Evolutionary conservation across 2,797 vertebrate species (phyloP), one percentile per base, ranked within the genome.

Genomic region (Chelidonichthys spinosus): DNA sequence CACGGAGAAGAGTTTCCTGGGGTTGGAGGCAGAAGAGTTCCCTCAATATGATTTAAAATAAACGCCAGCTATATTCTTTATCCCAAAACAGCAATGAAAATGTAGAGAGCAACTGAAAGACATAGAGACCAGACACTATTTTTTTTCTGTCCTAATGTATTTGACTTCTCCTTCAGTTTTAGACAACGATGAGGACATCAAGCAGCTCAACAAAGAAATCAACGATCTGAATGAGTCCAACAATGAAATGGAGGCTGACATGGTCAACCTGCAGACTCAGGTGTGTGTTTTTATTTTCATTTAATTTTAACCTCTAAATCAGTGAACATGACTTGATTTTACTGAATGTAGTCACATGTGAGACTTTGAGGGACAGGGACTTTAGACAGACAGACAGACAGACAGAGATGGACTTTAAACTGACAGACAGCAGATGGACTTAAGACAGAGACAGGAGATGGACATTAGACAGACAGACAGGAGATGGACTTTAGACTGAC

Each of bases 211-310:
- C 94, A 97, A 96, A 90, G 98, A 99, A 91, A 99, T 99, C 54
- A 97, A 93, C 5, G 98, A 99, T 80, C 95, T 99, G 86, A 99
- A 96, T 0, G 97, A 98, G 77, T 99, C 98, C 89, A 99, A 99
- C 95, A 96, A 96, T 0, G 97, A 99, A 91, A 99, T 99, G 97
- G 98, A 99, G 89, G 96, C 96, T 0, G 97, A 98, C 80, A 97
- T 99, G 97, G 97, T 97, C 78, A 99, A 98, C 87, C 95, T 99
- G 59, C 98, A 99, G 91, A 97, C 98, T 43, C 98, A 99, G 97
- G 98, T 99, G 44, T 86, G 83, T 74, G 40, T 52, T 11, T 47
- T 0, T 25, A 3, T 43, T 15, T 39, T 3, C 60, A 13, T 50
- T 32, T 17, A 1, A 37, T 32, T 40, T 10, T 2, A 43, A n/a